Conservation (phyloP, 2,113 vertebrate genomes). For the Chinchilla lanigera region DNA sequence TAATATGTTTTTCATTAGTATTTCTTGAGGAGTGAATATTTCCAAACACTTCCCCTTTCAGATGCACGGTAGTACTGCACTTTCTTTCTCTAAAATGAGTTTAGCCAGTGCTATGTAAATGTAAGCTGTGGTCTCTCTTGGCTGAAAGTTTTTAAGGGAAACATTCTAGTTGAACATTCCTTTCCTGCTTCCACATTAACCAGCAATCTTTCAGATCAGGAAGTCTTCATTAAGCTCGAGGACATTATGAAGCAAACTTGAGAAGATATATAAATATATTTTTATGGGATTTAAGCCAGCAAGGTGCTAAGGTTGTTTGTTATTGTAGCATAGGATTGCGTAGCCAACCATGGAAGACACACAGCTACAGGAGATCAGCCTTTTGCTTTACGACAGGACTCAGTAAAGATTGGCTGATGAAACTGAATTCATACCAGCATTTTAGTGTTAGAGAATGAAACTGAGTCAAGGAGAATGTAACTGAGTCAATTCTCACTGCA, state of each 20-base stretch:
- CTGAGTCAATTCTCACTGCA: not conserved
- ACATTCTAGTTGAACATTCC: not conserved
- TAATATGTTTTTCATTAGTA: not conserved
- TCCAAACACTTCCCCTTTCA: not conserved
- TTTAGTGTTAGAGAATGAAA: constrained; percentile 44
- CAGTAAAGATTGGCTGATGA: not conserved
- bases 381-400: not conserved
- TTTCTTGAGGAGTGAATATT: not conserved
- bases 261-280: not conserved
- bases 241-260: not conserved
- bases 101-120: not conserved
- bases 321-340: not conserved
- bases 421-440: constrained; percentile 12
- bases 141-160: not conserved
- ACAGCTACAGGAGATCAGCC: not conserved
- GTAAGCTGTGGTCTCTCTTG: not conserved
- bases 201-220: not conserved
- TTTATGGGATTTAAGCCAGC: not conserved
- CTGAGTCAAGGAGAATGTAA: not conserved
- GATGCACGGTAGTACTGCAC: not conserved
- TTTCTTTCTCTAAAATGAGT: not conserved
- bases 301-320: not conserved
- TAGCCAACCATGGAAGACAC: not conserved
- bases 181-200: not conserved
- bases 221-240: not conserved